Evolutionary conservation across 2,888 invertebrate genomes (phyloP).

Genomic region (Parthenolecanium corni): DNA sequence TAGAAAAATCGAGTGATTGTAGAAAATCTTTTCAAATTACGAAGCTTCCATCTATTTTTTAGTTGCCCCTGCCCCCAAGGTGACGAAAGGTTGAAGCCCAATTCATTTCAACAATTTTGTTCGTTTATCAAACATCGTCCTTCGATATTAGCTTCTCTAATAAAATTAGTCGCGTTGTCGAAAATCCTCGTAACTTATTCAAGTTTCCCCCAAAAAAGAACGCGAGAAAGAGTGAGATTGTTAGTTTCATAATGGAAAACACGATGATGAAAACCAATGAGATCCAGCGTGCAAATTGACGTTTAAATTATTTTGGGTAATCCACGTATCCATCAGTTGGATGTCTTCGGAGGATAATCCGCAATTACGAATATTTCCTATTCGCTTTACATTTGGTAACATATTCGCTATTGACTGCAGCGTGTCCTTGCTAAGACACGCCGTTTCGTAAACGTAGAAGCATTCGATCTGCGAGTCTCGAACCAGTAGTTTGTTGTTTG

Average conservation of each 20-base stretch:
- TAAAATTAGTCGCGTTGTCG: too few species aligned
- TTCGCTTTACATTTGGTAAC: slow-evolving; percentile 37
- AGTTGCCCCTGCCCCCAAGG: too few species aligned
- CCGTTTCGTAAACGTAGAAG: slow-evolving; percentile 40
- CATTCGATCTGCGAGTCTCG: slow-evolving; percentile 35
- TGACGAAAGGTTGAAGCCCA: too few species aligned
- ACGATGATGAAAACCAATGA: slow-evolving; percentile 39
- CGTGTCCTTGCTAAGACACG: slow-evolving; percentile 37
- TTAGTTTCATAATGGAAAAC: slow-evolving; percentile 29
- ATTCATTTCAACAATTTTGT: too few species aligned
- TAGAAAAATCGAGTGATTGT: too few species aligned
- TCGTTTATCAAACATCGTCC: too few species aligned
- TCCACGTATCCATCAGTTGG: slow-evolving; percentile 36
- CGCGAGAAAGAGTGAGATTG: slow-evolving; percentile 5
- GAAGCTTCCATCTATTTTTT: too few species aligned
- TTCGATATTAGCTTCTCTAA: too few species aligned
- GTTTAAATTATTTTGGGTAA: slow-evolving; percentile 38
- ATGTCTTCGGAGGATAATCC: slow-evolving; percentile 39
- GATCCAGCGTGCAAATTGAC: slow-evolving; percentile 39
- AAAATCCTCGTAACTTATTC: not conserved
- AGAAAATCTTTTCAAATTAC: too few species aligned
- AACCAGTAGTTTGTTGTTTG: slow-evolving; percentile 29
- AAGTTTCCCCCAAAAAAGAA: slow-evolving; percentile 1
- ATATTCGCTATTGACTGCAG: slow-evolving; percentile 37
- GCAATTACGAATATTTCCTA: slow-evolving; percentile 41